Evolutionary conservation across 2,888 invertebrate species (phyloP).

Genomic region (Chrysomela aeneicollis): DNA sequence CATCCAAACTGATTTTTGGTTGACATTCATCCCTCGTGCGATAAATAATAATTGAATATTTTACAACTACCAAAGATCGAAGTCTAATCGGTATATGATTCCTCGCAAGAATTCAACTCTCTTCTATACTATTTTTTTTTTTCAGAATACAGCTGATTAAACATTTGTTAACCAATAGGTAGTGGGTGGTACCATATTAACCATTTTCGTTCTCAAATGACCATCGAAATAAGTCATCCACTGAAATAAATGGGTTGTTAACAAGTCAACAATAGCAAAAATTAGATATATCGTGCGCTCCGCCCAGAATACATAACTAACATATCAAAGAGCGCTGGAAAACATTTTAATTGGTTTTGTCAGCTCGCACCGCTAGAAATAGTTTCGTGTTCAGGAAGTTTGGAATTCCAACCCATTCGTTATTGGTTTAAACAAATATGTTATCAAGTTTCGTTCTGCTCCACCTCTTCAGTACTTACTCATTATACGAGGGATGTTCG

Average conservation of each 20-base stretch:
- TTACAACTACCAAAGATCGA: too few species aligned
- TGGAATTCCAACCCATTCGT: constrained; percentile 2
- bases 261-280: not conserved
- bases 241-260: not conserved
- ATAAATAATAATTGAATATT: too few species aligned
- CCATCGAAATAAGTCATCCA: constrained; percentile 3
- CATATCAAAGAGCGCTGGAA: not conserved
- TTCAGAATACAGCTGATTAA: too few species aligned
- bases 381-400: constrained; percentile 3
- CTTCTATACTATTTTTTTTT: too few species aligned
- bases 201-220: not conserved
- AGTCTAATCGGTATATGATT: too few species aligned
- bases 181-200: not conserved
- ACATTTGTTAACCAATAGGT: too few species aligned
- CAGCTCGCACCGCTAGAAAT: not conserved
- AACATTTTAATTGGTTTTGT: constrained; percentile 5
- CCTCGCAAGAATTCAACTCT: too few species aligned
- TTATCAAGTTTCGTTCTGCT: constrained; percentile 21
- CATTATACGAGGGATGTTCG: not conserved
- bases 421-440: constrained; percentile 14
- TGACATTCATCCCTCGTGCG: too few species aligned
- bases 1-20: too few species aligned
- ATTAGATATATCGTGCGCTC: not conserved
- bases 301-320: not conserved
- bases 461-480: constrained; percentile 17